Evolutionary conservation across 2,797 vertebrate species (phyloP).

Genomic region (Epinephelus malabaricus): DNA sequence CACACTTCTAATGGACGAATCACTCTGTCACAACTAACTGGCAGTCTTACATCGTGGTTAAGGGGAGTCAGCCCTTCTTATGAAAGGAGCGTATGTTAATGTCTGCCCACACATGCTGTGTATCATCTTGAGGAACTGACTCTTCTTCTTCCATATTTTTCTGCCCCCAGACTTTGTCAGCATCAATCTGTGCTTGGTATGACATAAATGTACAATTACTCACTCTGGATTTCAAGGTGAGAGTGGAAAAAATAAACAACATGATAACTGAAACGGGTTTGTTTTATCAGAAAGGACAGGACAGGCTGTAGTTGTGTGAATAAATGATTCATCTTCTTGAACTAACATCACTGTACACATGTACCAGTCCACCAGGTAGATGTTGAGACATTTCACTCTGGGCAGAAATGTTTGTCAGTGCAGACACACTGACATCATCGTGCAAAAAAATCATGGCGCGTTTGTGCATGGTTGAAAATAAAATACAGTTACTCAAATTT

Average conservation of each 20-base stretch:
- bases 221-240: no score
- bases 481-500: background rate
- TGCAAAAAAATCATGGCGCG: background rate
- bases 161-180: background rate
- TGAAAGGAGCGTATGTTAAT: conserved; percentile 8
- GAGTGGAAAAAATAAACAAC: no score
- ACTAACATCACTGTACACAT: background rate
- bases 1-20: background rate
- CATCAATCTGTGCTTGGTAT: background rate
- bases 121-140: conserved; percentile 15
- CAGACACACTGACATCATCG: background rate
- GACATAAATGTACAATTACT: no score
- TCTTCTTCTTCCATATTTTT: conserved; percentile 18
- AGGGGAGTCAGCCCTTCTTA: background rate
- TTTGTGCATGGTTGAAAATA: background rate
- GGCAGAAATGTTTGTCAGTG: background rate
- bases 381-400: no score
- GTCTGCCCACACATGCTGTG: conserved; percentile 24
- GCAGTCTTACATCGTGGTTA: background rate
- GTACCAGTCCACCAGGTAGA: background rate
- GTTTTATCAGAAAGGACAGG: conserved; percentile 1
- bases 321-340: background rate
- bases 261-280: no score
- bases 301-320: background rate
- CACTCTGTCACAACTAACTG: background rate